These are phyloP conservation scores for Drosophila melanogaster DNA, from an alignment of 1,140 invertebrate genomes.

Conservation along the genomic window DNA sequence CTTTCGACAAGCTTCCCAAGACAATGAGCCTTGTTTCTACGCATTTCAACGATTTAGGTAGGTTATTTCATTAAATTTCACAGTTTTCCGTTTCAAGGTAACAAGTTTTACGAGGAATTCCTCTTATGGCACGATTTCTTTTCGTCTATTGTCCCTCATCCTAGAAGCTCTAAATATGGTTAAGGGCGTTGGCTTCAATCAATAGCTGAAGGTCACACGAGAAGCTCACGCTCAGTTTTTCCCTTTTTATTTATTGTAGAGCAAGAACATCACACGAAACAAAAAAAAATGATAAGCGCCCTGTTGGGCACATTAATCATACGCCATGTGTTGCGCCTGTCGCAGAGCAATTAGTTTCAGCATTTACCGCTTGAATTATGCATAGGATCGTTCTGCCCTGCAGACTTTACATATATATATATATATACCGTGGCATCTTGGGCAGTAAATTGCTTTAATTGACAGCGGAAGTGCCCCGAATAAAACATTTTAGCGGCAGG, in stretches of 20 bases:
- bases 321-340: slow-evolving; percentile 71
- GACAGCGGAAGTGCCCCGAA: slow-evolving; percentile 68
- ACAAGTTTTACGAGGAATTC: slow-evolving; percentile 17
- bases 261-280: neutral
- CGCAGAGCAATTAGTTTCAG: slow-evolving; percentile 47
- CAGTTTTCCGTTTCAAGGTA: slow-evolving; percentile 24
- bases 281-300: slow-evolving; percentile 54
- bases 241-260: slow-evolving; percentile 3
- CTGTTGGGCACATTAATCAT: slow-evolving; percentile 68
- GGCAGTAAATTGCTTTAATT: slow-evolving; percentile 73
- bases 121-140: slow-evolving; percentile 7
- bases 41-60: slow-evolving; percentile 10
- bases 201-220: slow-evolving; percentile 71
- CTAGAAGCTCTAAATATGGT: slow-evolving; percentile 7
- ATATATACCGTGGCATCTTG: slow-evolving; percentile 19
- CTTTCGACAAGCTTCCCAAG: slow-evolving; percentile 22
- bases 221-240: neutral
- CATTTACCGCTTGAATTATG: slow-evolving; percentile 40
- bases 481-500: slow-evolving; percentile 56
- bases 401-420: slow-evolving; percentile 4
- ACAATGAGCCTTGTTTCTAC: slow-evolving; percentile 13
- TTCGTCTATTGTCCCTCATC: neutral
- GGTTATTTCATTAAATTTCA: slow-evolving; percentile 35
- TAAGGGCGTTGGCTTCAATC: slow-evolving; percentile 71
- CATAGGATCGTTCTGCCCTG: slow-evolving; percentile 31